Conservation (phyloP, 1,140 invertebrate genomes). For the Saxidomus purpurata region DNA sequence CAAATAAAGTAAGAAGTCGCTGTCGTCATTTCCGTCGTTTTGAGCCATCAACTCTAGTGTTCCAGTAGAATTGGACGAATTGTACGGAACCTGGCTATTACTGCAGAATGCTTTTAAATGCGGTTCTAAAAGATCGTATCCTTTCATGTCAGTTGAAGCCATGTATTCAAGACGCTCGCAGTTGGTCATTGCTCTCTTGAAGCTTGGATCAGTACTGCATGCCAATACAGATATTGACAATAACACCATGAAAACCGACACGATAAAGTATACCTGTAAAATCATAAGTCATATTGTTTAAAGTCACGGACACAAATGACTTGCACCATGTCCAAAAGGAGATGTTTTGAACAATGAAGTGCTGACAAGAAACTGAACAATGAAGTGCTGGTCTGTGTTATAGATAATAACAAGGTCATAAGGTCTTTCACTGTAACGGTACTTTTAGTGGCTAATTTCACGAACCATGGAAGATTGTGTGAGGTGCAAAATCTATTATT, state of each 20-base stretch:
- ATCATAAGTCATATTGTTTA: too few relatives aligned
- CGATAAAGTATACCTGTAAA: conserved; percentile 48
- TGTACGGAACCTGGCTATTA: not conserved
- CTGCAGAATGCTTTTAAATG: not conserved
- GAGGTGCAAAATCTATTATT: too few relatives aligned
- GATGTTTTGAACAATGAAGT: too few relatives aligned
- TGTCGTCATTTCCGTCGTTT: not conserved
- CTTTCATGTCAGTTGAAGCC: conserved; percentile 13
- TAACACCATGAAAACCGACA: conserved; percentile 32
- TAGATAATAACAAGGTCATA: too few relatives aligned
- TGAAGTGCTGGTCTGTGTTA: too few relatives aligned
- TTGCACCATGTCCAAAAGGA: too few relatives aligned
- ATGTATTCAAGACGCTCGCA: conserved; percentile 64
- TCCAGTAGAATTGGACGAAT: not conserved
- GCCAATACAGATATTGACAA: conserved; percentile 44
- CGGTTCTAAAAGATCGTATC: not conserved
- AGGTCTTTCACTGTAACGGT: too few relatives aligned
- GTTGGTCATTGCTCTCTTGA: conserved; percentile 56
- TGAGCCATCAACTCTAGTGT: not conserved
- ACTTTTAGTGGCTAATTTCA: too few relatives aligned
- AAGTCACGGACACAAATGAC: too few relatives aligned
- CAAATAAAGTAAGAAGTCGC: not conserved
- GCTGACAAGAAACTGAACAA: too few relatives aligned
- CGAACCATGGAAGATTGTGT: too few relatives aligned
- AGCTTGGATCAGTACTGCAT: conserved; percentile 51